These are phyloP conservation scores for Cyprinella venusta DNA, from an alignment of 2,797 vertebrate species.

Conservation along the genomic window DNA sequence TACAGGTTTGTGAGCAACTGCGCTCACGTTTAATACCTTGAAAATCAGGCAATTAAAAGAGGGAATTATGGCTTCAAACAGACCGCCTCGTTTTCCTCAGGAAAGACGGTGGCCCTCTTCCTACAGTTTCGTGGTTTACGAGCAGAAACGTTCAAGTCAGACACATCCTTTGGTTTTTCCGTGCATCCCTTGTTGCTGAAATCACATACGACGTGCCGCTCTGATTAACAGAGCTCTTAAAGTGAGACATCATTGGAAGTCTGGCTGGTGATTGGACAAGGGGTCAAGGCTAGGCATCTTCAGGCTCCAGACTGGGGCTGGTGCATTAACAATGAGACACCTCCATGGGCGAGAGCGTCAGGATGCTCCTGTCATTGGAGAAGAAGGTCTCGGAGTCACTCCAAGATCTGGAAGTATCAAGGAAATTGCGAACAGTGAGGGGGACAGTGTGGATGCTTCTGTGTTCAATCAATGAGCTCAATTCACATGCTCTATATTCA, in stretches of 20 bases:
- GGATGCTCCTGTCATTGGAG: slow-evolving; percentile 93
- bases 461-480: background rate
- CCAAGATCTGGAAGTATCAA: slow-evolving; percentile 94
- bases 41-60: slow-evolving; percentile 60
- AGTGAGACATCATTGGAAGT: slow-evolving; percentile 12
- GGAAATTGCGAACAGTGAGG: slow-evolving; percentile 74
- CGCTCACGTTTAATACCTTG: slow-evolving; percentile 62
- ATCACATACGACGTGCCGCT: background rate
- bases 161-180: slow-evolving; percentile 63
- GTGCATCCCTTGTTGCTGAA: background rate
- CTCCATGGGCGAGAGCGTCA: slow-evolving; percentile 93
- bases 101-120: slow-evolving; percentile 49
- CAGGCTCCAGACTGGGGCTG: slow-evolving; percentile 29
- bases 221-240: slow-evolving; percentile 1
- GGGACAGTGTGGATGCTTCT: slow-evolving; percentile 3
- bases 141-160: slow-evolving; percentile 66
- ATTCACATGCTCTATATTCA: background rate
- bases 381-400: slow-evolving; percentile 88
- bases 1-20: slow-evolving; percentile 59
- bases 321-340: slow-evolving; percentile 76
- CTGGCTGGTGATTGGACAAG: slow-evolving; percentile 36
- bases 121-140: slow-evolving; percentile 22
- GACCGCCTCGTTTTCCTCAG: slow-evolving; percentile 57
- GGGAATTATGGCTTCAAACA: slow-evolving; percentile 74
- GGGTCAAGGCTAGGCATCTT: slow-evolving; percentile 4